Conservation (phyloP, 2,113 vertebrate species). For the Cheirogaleus medius region DNA sequence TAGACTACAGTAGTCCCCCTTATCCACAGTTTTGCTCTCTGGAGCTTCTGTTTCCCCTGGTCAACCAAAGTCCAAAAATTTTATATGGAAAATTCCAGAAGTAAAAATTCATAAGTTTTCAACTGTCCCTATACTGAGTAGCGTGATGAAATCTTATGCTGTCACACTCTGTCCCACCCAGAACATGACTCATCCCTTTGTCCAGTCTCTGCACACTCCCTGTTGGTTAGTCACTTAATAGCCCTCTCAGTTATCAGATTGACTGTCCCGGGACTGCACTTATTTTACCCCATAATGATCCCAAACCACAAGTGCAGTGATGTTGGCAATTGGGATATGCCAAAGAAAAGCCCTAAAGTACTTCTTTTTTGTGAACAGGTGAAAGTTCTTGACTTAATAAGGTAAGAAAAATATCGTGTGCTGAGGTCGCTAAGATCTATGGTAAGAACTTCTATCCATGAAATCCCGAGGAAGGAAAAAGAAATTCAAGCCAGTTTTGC, state of each 20-base stretch:
- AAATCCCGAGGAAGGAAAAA: not conserved
- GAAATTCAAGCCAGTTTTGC: not conserved
- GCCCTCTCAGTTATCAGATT: not conserved
- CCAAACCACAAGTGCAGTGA: not conserved
- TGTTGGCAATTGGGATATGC: not conserved
- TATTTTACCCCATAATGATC: not conserved
- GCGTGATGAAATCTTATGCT: not conserved
- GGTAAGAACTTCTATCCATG: not conserved
- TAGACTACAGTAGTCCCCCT: not conserved
- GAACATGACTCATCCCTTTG: not conserved
- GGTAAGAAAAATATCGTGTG: not conserved
- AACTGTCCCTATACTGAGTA: not conserved
- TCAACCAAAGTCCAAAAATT: not conserved
- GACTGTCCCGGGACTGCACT: rapidly evolving
- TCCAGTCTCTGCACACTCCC: not conserved
- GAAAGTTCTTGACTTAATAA: not conserved
- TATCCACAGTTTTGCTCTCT: not conserved
- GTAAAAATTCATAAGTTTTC: not conserved
- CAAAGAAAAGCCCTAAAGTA: not conserved
- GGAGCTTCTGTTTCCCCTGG: not conserved
- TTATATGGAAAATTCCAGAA: not conserved
- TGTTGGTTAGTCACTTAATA: not conserved
- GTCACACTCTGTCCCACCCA: not conserved
- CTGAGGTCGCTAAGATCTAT: not conserved
- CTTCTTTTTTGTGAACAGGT: not conserved